Percentiles rank a stretch among this genome's conserved stretches.
Conservation (phyloP, 2,113 vertebrate species). For the Psophia crepitans region DNA sequence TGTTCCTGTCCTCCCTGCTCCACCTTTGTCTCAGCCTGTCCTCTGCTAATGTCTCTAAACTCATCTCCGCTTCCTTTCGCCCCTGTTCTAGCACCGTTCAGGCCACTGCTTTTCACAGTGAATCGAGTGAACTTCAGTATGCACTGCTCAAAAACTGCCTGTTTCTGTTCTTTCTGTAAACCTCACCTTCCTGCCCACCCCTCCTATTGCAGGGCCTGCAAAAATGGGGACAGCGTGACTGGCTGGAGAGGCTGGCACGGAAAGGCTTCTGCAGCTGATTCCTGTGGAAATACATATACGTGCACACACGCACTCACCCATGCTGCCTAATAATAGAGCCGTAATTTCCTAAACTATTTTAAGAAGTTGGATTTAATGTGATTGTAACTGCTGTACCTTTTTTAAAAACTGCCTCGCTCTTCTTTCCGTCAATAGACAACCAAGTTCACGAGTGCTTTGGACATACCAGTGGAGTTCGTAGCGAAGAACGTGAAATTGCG, state of each 20-base stretch:
- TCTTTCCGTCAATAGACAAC: slow-evolving; percentile 74
- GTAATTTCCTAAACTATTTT: neutral
- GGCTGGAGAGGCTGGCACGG: neutral
- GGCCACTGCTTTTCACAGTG: neutral
- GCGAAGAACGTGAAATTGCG: slow-evolving; percentile 86
- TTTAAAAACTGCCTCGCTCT: neutral
- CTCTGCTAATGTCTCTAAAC: neutral
- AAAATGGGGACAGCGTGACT: neutral
- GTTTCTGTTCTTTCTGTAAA: neutral
- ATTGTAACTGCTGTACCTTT: neutral
- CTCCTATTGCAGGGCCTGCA: accelerated
- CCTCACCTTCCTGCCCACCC: neutral
- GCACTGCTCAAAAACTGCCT: neutral
- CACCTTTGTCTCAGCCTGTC: neutral
- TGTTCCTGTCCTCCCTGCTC: neutral
- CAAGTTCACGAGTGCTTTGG: slow-evolving; percentile 81
- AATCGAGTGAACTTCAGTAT: neutral
- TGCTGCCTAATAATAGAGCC: neutral
- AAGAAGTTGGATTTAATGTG: neutral
- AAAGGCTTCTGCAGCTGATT: neutral
- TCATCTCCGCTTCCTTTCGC: neutral
- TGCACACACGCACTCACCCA: neutral
- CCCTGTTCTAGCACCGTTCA: neutral
- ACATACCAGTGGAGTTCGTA: slow-evolving; percentile 87
- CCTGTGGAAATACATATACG: neutral